Evolutionary conservation across 2,113 vertebrate species (phyloP).

Genomic region (Vicugna pacos): DNA sequence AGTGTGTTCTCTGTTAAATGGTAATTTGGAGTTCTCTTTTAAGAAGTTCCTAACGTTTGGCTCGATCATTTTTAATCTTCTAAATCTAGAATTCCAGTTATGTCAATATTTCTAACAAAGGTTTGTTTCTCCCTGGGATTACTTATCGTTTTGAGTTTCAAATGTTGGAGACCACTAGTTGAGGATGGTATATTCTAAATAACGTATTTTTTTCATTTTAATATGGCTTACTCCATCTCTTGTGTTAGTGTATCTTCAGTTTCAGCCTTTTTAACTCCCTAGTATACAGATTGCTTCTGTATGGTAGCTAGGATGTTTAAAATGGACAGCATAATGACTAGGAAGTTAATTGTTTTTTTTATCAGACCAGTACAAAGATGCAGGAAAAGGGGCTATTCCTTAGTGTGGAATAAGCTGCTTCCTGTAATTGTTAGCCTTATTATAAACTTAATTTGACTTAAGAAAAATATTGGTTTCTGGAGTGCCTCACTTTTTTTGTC

Average conservation of each 20-base stretch:
- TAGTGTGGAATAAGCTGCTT: conserved; percentile 83
- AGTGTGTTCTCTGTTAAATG: neutral
- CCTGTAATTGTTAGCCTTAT: conserved; percentile 86
- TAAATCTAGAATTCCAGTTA: neutral
- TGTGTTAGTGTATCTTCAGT: conserved; percentile 48
- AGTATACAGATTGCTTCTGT: conserved; percentile 72
- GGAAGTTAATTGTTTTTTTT: conserved; percentile 85
- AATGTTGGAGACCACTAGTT: neutral
- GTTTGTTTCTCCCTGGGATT: neutral
- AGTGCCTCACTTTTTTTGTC: neutral
- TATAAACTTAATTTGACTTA: conserved; percentile 78
- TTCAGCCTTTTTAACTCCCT: conserved; percentile 59
- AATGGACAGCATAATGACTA: conserved; percentile 82
- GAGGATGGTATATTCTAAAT: neutral
- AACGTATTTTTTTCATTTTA: neutral
- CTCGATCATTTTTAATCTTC: neutral
- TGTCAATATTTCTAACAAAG: neutral
- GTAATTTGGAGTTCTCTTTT: neutral
- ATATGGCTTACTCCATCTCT: neutral
- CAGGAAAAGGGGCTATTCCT: conserved; percentile 86
- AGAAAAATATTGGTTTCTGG: conserved; percentile 38
- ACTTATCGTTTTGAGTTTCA: neutral
- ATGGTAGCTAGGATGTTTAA: conserved; percentile 81
- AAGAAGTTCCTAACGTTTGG: neutral
- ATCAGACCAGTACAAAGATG: conserved; percentile 84